Percentiles rank a stretch among this genome's conserved stretches.
phyloP scores from a whole-genome alignment of 2,113 vertebrate genomes.

The Labrus mixtus region DNA sequence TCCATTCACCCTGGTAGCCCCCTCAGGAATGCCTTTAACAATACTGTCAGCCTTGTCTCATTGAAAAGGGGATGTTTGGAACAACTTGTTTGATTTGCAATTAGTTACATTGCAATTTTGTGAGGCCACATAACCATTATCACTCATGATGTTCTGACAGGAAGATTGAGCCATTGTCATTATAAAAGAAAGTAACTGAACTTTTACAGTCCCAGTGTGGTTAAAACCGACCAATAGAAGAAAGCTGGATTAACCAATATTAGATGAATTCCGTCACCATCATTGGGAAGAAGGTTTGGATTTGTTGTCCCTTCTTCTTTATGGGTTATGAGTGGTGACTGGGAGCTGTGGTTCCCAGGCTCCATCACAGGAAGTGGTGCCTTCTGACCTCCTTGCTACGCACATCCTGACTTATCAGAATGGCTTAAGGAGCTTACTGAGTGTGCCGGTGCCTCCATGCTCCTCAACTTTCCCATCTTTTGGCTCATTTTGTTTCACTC shows the following conservation, averaged over 20 bases:
- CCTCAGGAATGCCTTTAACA: conserved; percentile 78
- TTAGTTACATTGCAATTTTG: conserved; percentile 64
- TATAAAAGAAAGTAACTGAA: conserved; percentile 22
- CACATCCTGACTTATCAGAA: conserved; percentile 78
- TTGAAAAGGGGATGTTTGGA: conserved; percentile 61
- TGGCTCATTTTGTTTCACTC: conserved; percentile 21
- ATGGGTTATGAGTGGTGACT: conserved; percentile 50
- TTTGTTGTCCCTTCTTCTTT: conserved; percentile 51
- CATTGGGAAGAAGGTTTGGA: conserved; percentile 19
- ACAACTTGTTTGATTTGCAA: conserved; percentile 75
- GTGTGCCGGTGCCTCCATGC: conserved; percentile 4
- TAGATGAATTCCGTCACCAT: conserved; percentile 29
- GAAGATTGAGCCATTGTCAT: conserved; percentile 61
- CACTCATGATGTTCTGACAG: conserved; percentile 49
- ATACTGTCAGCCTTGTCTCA: conserved; percentile 61
- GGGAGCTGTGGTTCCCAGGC: conserved; percentile 80
- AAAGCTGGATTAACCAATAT: conserved; percentile 14
- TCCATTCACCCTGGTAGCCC: conserved; percentile 69
- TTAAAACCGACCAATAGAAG: conserved; percentile 7
- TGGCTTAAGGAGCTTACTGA: conserved; percentile 60
- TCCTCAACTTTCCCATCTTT: conserved; percentile 20
- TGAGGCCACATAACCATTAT: conserved; percentile 34
- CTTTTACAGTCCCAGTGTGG: conserved; percentile 5
- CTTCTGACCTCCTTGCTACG: conserved; percentile 78
- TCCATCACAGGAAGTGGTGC: conserved; percentile 82